Percentiles rank a stretch among this genome's conserved stretches.
Conservation (phyloP, 2,113 vertebrate genomes). For the Tenrec ecaudatus region DNA sequence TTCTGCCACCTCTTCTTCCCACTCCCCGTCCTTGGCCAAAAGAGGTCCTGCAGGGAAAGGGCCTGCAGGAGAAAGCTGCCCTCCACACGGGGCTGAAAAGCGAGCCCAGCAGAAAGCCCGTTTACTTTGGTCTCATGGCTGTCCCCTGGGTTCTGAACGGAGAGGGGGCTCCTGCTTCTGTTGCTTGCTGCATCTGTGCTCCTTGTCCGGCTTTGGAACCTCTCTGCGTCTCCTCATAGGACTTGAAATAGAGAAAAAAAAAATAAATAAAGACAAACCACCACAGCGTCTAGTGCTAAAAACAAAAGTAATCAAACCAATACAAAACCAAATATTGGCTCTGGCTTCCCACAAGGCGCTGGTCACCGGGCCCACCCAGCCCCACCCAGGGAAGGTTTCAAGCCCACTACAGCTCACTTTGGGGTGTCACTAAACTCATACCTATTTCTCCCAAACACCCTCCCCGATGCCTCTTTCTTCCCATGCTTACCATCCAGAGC, state of each 20-base stretch:
- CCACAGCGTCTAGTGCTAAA: neutral
- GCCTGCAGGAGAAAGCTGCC: neutral
- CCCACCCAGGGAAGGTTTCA: neutral
- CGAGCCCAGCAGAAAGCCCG: neutral
- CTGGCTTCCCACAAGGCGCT: too few species aligned
- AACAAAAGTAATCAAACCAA: conserved; percentile 13
- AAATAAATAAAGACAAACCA: neutral
- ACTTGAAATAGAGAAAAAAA: neutral
- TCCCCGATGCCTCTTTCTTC: too few species aligned
- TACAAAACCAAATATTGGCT: neutral
- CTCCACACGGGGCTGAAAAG: neutral
- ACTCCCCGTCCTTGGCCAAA: neutral
- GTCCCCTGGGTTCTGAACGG: too few species aligned
- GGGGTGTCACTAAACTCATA: neutral
- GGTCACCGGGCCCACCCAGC: neutral
- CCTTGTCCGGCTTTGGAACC: neutral
- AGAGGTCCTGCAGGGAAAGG: neutral
- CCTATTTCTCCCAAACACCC: neutral
- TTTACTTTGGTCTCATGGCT: neutral
- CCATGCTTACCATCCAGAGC: too few species aligned
- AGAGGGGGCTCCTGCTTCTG: neutral
- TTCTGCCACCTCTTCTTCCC: neutral
- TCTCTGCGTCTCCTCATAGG: neutral
- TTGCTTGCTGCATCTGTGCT: neutral
- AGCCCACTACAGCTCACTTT: neutral